A percentile compares a stretch with the other conserved stretches of the same genome.
These are phyloP conservation scores for Heliconius eleuchia DNA, from an alignment of 1,140 invertebrate species.

Conservation along the genomic window DNA sequence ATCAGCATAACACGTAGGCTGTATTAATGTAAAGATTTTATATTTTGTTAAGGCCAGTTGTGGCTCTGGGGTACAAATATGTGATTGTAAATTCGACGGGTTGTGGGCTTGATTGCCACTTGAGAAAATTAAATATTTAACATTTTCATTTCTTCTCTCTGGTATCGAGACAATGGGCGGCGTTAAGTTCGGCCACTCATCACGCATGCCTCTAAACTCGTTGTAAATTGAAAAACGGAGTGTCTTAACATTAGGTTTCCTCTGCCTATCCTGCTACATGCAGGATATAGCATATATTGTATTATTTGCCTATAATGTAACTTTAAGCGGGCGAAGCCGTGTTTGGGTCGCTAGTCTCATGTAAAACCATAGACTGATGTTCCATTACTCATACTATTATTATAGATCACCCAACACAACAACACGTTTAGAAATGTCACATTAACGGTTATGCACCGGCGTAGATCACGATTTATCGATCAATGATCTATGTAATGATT, in stretches of 20 bases:
- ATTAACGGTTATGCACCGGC: not conserved
- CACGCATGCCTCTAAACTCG: not conserved
- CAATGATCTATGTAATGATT: not conserved
- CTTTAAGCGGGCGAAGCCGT: too few species aligned
- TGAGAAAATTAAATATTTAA: not conserved
- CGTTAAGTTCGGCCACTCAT: not conserved
- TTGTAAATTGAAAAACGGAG: not conserved
- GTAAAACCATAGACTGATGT: not conserved
- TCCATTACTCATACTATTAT: not conserved
- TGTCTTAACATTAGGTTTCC: not conserved
- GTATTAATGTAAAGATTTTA: too few species aligned
- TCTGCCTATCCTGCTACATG: not conserved
- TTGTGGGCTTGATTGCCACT: not conserved
- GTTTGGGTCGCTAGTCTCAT: too few species aligned
- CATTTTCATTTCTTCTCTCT: not conserved
- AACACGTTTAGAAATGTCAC: not conserved
- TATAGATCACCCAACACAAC: not conserved
- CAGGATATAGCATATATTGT: not conserved
- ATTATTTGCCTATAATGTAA: too few species aligned
- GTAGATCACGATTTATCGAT: constrained; percentile 4
- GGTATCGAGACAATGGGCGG: not conserved
- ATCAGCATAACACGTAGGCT: too few species aligned
- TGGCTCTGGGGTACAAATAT: too few species aligned
- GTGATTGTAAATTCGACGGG: not conserved
- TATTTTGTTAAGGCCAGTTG: too few species aligned